phyloP scores from a whole-genome alignment of 2,113 vertebrate species.

The Coturnix japonica region DNA sequence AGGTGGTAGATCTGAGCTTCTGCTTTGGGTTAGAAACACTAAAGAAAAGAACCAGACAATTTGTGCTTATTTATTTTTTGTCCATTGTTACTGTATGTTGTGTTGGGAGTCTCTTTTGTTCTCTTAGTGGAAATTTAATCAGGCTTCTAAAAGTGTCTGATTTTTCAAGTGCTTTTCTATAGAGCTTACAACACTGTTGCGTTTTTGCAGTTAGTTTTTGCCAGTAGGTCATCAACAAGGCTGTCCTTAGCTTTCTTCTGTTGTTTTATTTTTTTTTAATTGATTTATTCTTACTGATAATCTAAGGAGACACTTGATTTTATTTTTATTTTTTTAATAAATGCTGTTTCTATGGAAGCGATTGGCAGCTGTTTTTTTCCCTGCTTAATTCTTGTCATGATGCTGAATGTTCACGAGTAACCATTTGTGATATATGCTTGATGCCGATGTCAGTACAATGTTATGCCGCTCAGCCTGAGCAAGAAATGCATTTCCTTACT shows the following conservation, averaged over 20 bases:
- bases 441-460: not conserved
- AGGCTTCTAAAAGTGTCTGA: not conserved
- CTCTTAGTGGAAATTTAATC: not conserved
- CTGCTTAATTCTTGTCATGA: not conserved
- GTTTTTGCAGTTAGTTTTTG: not conserved
- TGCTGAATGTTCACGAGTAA: not conserved
- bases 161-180: not conserved
- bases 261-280: not conserved
- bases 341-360: not conserved
- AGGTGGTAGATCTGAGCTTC: not conserved
- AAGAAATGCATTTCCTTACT: not conserved
- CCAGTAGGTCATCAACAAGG: not conserved
- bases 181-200: not conserved
- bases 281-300: not conserved
- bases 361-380: not conserved
- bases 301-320: not conserved
- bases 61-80: slow-evolving; percentile 36
- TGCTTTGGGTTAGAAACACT: slow-evolving; percentile 6
- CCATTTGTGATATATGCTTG: not conserved
- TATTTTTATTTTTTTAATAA: not conserved
- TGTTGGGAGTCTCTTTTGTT: slow-evolving; percentile 19
- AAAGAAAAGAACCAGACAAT: not conserved
- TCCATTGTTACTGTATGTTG: slow-evolving; percentile 13
- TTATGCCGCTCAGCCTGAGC: not conserved
- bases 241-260: not conserved